Evolutionary conservation across 2,888 invertebrate genomes (phyloP).

Genomic region (Tridacna gigas): DNA sequence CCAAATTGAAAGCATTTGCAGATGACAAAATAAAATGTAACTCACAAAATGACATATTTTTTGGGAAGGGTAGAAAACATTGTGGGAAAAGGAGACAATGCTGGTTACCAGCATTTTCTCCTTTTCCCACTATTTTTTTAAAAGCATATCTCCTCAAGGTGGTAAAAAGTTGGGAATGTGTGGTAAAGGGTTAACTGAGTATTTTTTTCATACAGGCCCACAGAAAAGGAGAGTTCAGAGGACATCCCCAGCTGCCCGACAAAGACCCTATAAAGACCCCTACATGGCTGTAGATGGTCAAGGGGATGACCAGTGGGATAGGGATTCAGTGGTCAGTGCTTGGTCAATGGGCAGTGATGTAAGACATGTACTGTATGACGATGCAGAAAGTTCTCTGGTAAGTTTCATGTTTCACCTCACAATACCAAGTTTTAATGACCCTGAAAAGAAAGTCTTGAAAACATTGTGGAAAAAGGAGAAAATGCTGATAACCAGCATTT

Average conservation of each 20-base stretch:
- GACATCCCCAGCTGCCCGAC: slow-evolving; percentile 51
- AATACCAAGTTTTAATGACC: background rate
- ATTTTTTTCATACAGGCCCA: slow-evolving; percentile 30
- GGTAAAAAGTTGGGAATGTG: no score
- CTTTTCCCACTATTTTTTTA: no score
- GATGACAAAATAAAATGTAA: no score
- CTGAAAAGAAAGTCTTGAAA: background rate
- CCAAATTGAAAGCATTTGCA: no score
- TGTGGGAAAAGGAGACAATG: no score
- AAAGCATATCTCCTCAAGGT: no score
- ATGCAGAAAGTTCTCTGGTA: slow-evolving; percentile 71
- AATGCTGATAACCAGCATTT: background rate
- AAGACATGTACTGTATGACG: slow-evolving; percentile 78
- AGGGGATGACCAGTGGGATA: slow-evolving; percentile 63
- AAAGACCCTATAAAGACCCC: slow-evolving; percentile 80
- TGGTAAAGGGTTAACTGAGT: no score
- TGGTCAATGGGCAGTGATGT: slow-evolving; percentile 82
- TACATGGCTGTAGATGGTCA: slow-evolving; percentile 65
- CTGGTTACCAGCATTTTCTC: no score
- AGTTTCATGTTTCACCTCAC: background rate
- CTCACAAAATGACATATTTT: no score
- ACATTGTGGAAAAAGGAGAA: background rate
- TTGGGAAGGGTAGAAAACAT: no score
- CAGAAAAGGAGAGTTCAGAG: slow-evolving; percentile 53
- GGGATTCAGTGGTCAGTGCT: slow-evolving; percentile 77